Evolutionary conservation across 1,140 invertebrate species (phyloP).

Genomic region (Caenorhabditis inopinata): DNA sequence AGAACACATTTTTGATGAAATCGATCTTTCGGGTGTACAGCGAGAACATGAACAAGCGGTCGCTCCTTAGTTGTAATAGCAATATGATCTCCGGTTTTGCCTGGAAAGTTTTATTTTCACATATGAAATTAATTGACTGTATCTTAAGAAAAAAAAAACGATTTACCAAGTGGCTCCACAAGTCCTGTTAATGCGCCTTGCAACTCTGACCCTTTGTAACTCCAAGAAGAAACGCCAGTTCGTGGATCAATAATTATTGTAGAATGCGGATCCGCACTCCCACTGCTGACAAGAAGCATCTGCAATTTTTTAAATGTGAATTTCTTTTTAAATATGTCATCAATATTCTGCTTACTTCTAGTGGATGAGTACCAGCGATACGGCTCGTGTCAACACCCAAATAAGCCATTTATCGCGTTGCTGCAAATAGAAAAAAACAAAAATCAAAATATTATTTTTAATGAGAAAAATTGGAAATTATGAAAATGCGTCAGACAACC

Average conservation of each 20-base stretch:
- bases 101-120: too few species aligned
- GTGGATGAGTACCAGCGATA: background rate
- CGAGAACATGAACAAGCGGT: slow-evolving; percentile 40
- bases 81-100: slow-evolving; percentile 38
- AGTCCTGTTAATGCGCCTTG: slow-evolving; percentile 40
- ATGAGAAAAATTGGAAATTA: too few species aligned
- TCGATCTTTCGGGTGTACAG: slow-evolving; percentile 36
- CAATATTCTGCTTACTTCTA: background rate
- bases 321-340: too few species aligned
- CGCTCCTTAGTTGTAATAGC: slow-evolving; percentile 42
- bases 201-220: slow-evolving; percentile 44
- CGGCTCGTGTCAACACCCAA: slow-evolving; percentile 10
- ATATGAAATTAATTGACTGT: background rate
- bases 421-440: too few species aligned
- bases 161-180: slow-evolving; percentile 39
- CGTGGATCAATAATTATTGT: slow-evolving; percentile 45
- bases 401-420: background rate
- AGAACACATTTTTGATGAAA: slow-evolving; percentile 20
- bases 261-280: slow-evolving; percentile 42
- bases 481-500: too few species aligned
- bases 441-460: too few species aligned
- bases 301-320: slow-evolving; percentile 8
- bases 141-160: background rate
- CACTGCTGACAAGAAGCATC: slow-evolving; percentile 37
- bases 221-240: slow-evolving; percentile 46